These are phyloP conservation scores for Serinus canaria DNA, from an alignment of 2,113 vertebrate genomes.

Conservation along the genomic window DNA sequence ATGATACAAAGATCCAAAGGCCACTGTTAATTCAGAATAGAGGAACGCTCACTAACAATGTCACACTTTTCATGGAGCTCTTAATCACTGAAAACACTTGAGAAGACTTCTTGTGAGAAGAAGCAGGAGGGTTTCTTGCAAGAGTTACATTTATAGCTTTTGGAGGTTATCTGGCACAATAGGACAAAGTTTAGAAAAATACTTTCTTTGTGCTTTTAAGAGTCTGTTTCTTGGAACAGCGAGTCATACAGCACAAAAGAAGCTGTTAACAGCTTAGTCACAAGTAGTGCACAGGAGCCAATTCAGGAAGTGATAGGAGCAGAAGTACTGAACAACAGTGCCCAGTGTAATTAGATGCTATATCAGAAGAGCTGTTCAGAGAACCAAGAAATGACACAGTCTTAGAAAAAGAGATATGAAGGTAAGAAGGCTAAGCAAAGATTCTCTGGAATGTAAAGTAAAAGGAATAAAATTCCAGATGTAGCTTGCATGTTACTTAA, in stretches of 20 bases:
- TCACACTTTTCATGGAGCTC: not conserved
- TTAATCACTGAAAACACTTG: not conserved
- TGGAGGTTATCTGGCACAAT: not conserved
- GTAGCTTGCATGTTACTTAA: not conserved
- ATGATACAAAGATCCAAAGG: not conserved
- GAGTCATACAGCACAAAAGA: not conserved
- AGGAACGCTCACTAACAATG: not conserved
- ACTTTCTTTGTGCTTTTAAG: not conserved
- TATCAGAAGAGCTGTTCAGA: not conserved
- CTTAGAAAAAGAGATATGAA: not conserved
- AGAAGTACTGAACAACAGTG: not conserved
- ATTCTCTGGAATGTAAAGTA: not conserved
- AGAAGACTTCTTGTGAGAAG: not conserved
- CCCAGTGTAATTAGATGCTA: not conserved
- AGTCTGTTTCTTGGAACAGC: not conserved
- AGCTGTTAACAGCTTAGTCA: conserved; percentile 2
- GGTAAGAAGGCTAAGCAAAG: not conserved
- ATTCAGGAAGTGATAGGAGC: not conserved
- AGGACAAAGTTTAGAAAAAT: conserved; percentile 10
- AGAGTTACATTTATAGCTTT: not conserved
- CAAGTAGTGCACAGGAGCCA: not conserved
- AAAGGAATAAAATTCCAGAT: not conserved
- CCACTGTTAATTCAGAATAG: not conserved
- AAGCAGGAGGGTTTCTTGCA: not conserved
- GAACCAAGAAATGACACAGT: not conserved